A percentile compares a stretch with the other conserved stretches of the same genome.
Conservation (phyloP, 2,888 invertebrate genomes). For the Meloe dianella region DNA sequence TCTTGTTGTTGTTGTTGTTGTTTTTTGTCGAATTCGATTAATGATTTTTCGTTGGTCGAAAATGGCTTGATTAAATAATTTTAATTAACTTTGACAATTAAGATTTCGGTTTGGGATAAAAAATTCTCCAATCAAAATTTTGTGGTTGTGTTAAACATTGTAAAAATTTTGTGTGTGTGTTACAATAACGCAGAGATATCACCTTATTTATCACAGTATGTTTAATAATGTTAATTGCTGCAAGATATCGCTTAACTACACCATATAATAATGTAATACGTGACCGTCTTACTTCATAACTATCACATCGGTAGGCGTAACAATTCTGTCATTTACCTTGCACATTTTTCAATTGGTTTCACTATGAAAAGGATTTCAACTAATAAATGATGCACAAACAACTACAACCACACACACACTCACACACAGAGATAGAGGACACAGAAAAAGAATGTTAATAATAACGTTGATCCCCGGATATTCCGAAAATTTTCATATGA, state of each 20-base stretch:
- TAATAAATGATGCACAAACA: constrained; percentile 3
- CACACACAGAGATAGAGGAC: too few species aligned
- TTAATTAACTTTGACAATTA: constrained; percentile 21
- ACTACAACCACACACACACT: too few species aligned
- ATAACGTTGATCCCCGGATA: not conserved
- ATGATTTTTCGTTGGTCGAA: constrained; percentile 8
- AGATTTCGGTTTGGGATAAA: constrained; percentile 24
- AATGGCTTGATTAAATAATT: constrained; percentile 11
- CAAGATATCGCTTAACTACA: constrained; percentile 32
- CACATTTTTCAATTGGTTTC: constrained; percentile 46
- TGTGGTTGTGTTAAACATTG: constrained; percentile 20
- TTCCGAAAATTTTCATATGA: not conserved
- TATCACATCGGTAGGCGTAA: constrained; percentile 25
- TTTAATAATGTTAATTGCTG: constrained; percentile 40
- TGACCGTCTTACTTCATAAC: constrained; percentile 36
- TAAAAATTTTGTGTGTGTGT: not conserved
- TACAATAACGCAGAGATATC: constrained; percentile 25
- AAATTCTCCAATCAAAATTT: constrained; percentile 29
- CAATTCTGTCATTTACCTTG: constrained; percentile 42
- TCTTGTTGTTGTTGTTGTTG: not conserved
- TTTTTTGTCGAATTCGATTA: not conserved
- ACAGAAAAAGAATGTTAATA: not conserved
- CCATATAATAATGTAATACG: constrained; percentile 39
- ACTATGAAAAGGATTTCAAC: constrained; percentile 18
- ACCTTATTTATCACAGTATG: constrained; percentile 30